These are phyloP conservation scores for Neoscelio sp. DNA, from an alignment of 2,888 invertebrate genomes.

Conservation along the genomic window DNA sequence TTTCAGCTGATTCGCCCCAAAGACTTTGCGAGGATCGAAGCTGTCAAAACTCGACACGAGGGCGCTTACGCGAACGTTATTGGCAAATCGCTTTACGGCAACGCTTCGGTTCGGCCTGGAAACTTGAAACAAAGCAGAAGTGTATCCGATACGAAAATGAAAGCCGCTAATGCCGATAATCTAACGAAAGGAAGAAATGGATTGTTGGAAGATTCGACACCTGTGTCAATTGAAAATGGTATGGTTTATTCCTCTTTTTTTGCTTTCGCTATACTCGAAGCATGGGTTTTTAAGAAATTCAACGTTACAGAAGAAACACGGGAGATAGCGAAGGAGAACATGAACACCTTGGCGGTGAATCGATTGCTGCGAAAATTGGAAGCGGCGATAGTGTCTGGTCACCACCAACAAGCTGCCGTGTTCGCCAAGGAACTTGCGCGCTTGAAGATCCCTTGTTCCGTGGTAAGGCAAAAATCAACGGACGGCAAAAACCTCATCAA, in stretches of 20 bases:
- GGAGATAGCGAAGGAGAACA: constrained; percentile 75
- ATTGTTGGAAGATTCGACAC: constrained; percentile 13
- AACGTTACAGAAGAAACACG: constrained; percentile 62
- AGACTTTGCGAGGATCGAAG: constrained; percentile 85
- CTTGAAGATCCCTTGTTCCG: constrained; percentile 90
- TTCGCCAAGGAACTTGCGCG: constrained; percentile 91
- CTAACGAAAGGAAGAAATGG: constrained; percentile 23
- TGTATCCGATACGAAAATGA: constrained; percentile 24
- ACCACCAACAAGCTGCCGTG: constrained; percentile 89
- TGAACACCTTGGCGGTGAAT: constrained; percentile 86
- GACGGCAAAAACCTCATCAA: constrained; percentile 83
- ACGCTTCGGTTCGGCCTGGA: constrained; percentile 70
- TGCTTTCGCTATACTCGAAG: neutral
- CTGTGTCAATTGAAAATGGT: constrained; percentile 60
- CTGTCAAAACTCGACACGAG: constrained; percentile 77
- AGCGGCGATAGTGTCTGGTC: constrained; percentile 90
- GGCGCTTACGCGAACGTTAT: constrained; percentile 84
- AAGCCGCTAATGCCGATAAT: constrained; percentile 36
- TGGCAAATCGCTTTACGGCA: constrained; percentile 77
- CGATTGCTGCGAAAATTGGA: constrained; percentile 89
- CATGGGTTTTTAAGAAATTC: constrained; percentile 30
- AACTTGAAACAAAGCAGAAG: constrained; percentile 24
- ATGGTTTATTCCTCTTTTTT: constrained; percentile 8
- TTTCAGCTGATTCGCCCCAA: constrained; percentile 85
- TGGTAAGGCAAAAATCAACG: constrained; percentile 83